These are phyloP conservation scores for Ceuthmochares aereus DNA, from an alignment of 2,113 vertebrate genomes.

Conservation along the genomic window DNA sequence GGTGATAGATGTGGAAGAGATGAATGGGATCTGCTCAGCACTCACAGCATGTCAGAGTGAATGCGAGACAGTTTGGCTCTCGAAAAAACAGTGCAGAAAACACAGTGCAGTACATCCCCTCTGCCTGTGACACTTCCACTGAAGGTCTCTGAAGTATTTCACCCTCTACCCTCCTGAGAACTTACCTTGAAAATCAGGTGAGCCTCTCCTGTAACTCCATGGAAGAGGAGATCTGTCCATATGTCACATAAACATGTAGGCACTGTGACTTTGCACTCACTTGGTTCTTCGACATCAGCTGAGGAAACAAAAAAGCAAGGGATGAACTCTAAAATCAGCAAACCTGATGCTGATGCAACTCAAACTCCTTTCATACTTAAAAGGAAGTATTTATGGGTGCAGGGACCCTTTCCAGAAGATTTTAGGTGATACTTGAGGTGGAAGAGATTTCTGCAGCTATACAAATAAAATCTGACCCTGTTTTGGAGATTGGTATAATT, in stretches of 20 bases:
- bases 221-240: neutral
- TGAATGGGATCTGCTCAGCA: neutral
- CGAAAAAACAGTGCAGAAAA: neutral
- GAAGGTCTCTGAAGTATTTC: neutral
- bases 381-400: neutral
- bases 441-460: neutral
- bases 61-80: accelerated
- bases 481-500: neutral
- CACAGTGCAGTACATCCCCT: too few species aligned
- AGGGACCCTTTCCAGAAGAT: neutral
- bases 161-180: neutral
- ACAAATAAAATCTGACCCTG: neutral
- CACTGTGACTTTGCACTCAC: neutral
- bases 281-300: neutral
- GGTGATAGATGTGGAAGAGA: neutral
- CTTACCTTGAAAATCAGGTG: neutral
- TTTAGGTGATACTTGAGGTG: neutral
- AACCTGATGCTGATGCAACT: neutral
- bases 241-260: accelerated
- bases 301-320: neutral
- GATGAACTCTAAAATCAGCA: neutral
- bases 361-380: neutral
- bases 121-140: neutral
- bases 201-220: neutral
- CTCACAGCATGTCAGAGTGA: neutral